A percentile compares a stretch with the other conserved stretches of the same genome.
phyloP scores from a whole-genome alignment of 2,113 vertebrate genomes.

The Ophthalmolycus amberensis region DNA sequence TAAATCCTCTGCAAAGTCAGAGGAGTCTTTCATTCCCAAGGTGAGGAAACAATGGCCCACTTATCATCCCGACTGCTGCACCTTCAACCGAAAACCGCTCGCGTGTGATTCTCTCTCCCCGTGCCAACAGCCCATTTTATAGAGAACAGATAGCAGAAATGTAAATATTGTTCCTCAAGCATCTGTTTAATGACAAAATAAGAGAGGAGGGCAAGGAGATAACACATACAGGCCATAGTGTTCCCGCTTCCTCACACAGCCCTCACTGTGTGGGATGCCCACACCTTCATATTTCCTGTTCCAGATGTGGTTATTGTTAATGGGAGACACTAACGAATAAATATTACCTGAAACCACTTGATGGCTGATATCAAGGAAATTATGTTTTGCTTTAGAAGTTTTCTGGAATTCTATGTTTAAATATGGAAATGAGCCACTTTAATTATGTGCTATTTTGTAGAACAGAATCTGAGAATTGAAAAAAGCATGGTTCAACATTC shows the following conservation, averaged over 20 bases:
- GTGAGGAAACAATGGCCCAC: conserved; percentile 54
- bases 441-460: background rate
- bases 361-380: background rate
- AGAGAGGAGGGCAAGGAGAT: conserved; percentile 10
- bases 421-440: background rate
- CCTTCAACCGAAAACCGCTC: conserved; percentile 47
- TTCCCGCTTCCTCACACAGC: background rate
- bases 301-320: conserved; percentile 33
- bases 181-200: conserved; percentile 41
- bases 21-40: conserved; percentile 60
- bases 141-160: conserved; percentile 26
- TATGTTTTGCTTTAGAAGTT: background rate
- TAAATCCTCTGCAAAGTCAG: conserved; percentile 65
- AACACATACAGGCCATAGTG: conserved; percentile 20
- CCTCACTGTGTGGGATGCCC: conserved; percentile 1
- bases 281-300: conserved; percentile 35
- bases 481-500: no score
- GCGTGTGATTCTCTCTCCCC: conserved; percentile 35
- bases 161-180: conserved; percentile 23
- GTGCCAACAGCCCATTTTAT: conserved; percentile 28
- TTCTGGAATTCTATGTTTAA: background rate
- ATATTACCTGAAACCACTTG: background rate
- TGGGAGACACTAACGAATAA: background rate
- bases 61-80: conserved; percentile 46
- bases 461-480: no score